Evolutionary conservation across 1,140 invertebrate species (phyloP).

Genomic region (Hirudo medicinalis): DNA sequence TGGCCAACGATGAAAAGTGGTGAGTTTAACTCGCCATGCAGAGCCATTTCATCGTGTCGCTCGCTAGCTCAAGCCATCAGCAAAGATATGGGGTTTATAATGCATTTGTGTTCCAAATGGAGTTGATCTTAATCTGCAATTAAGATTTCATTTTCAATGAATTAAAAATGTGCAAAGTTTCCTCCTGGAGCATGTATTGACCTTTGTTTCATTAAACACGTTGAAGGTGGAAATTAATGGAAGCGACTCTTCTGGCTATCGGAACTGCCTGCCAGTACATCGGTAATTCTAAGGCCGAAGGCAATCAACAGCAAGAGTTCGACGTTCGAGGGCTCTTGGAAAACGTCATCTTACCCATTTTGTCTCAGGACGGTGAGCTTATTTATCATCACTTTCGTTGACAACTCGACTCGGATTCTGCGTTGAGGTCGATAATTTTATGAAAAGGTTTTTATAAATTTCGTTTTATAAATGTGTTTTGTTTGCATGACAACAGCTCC

Average conservation of each 20-base stretch:
- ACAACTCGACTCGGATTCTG: neutral
- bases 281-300: constrained; percentile 43
- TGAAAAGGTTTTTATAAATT: no score
- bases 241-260: constrained; percentile 57
- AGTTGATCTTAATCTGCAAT: no score
- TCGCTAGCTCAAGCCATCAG: no score
- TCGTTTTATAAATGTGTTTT: no score
- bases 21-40: constrained; percentile 23
- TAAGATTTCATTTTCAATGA: no score
- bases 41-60: no score
- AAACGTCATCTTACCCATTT: constrained; percentile 42
- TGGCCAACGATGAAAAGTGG: constrained; percentile 47
- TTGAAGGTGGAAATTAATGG: constrained; percentile 58
- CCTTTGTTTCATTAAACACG: constrained; percentile 11
- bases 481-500: constrained; percentile 37
- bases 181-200: no score
- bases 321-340: constrained; percentile 55
- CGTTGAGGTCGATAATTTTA: neutral
- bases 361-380: constrained; percentile 42
- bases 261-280: constrained; percentile 47
- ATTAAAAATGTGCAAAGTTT: no score
- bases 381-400: constrained; percentile 12
- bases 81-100: no score
- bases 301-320: constrained; percentile 47
- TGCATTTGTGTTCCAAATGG: no score